Evolutionary conservation across 2,888 invertebrate genomes (phyloP).

Genomic region (Flexamia atlantica): DNA sequence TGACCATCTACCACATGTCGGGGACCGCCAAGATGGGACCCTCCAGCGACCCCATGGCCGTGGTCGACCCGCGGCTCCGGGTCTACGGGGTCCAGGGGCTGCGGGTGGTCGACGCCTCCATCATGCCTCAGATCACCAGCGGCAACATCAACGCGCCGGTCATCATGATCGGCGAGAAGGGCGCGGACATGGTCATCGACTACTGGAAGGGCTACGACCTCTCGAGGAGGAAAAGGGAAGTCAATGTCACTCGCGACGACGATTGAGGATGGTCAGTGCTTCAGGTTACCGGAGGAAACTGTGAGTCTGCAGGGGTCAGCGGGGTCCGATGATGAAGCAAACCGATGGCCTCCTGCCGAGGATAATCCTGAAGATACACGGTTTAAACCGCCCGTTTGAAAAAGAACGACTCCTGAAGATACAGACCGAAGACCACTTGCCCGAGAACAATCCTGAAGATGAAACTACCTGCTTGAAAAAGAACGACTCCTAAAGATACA

Average conservation of each 20-base stretch:
- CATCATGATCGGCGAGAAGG: conserved; percentile 93
- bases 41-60: conserved; percentile 85
- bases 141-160: conserved; percentile 93
- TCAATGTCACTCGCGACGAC: background rate
- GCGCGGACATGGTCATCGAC: conserved; percentile 88
- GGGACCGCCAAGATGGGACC: conserved; percentile 93
- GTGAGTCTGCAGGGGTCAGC: too few species aligned
- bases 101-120: conserved; percentile 91
- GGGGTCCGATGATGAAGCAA: too few species aligned
- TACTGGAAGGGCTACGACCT: conserved; percentile 77
- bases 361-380: too few species aligned
- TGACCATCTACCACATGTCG: conserved; percentile 92
- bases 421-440: too few species aligned
- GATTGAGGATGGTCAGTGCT: too few species aligned
- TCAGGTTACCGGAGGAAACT: too few species aligned
- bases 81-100: conserved; percentile 89
- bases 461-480: too few species aligned
- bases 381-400: too few species aligned
- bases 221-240: conserved; percentile 24
- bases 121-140: conserved; percentile 92
- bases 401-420: too few species aligned
- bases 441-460: too few species aligned
- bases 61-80: conserved; percentile 86
- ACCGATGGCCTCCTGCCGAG: too few species aligned
- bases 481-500: too few species aligned